A percentile compares a stretch with the other conserved stretches of the same genome.
Evolutionary conservation across 2,888 invertebrate species (phyloP).

Genomic region (Cantharis lateralis): DNA sequence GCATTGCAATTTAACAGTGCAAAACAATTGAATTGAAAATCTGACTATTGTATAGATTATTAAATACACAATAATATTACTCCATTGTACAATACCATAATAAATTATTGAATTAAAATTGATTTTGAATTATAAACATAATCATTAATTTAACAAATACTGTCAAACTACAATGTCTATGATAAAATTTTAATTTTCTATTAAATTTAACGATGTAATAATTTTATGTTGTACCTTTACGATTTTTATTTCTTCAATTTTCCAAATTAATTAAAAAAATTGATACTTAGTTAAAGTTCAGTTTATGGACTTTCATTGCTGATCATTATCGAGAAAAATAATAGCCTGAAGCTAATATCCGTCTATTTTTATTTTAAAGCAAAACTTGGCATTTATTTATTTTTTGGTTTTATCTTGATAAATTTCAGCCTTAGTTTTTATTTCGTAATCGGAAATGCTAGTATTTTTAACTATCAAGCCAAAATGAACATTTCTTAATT

Average conservation of each 20-base stretch:
- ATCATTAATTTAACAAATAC: not conserved
- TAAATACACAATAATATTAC: not conserved
- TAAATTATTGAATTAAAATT: not conserved
- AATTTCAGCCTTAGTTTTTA: not conserved
- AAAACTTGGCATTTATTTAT: not conserved
- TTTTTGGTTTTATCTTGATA: not conserved
- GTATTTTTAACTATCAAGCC: not conserved
- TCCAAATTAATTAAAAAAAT: not conserved
- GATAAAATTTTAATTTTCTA: not conserved
- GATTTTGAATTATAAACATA: not conserved
- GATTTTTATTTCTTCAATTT: not conserved
- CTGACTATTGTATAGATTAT: not conserved
- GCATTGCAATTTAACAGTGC: not conserved
- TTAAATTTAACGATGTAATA: not conserved
- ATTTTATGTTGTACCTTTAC: not conserved
- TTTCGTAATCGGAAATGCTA: not conserved
- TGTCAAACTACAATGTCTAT: not conserved
- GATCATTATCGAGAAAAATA: not conserved
- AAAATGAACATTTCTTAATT: not conserved
- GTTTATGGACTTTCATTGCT: not conserved
- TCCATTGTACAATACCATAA: not conserved
- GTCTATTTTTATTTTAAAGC: not conserved
- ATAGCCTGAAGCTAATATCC: not conserved
- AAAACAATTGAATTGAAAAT: not conserved
- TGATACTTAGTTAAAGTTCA: not conserved